A percentile compares a stretch with the other conserved stretches of the same genome.
Conservation (phyloP, 1,140 invertebrate species). For the Bombus haemorrhoidalis region DNA sequence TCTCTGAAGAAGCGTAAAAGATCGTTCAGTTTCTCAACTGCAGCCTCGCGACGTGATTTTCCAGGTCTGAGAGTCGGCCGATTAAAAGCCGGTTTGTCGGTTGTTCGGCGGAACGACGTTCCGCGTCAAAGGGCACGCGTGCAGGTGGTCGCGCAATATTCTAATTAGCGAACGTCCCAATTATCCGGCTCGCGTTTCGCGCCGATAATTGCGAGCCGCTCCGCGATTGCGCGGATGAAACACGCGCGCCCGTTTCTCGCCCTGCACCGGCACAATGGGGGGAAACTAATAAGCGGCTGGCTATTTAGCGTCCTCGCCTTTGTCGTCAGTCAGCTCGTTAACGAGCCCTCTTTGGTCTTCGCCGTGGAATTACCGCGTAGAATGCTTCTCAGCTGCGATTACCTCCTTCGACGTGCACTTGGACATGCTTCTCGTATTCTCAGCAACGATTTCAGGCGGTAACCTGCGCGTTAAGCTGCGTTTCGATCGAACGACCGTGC, state of each 20-base stretch:
- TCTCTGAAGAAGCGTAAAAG: no score
- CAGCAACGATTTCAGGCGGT: background rate
- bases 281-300: conserved; percentile 34
- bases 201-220: conserved; percentile 64
- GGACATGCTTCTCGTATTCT: background rate
- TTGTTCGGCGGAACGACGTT: conserved; percentile 36
- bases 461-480: background rate
- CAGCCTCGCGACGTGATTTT: background rate
- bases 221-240: conserved; percentile 60
- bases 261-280: conserved; percentile 34
- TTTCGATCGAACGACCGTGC: background rate
- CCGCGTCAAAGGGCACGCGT: conserved; percentile 51
- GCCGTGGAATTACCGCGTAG: background rate
- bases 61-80: background rate
- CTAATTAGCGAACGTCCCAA: conserved; percentile 71
- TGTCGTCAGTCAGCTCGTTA: conserved; percentile 29
- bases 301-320: conserved; percentile 32
- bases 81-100: conserved; percentile 21
- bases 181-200: conserved; percentile 67
- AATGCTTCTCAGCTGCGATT: background rate
- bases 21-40: no score
- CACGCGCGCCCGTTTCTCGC: conserved; percentile 27
- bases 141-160: conserved; percentile 66
- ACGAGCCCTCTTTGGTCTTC: background rate
- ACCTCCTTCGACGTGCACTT: background rate